Percentiles rank a stretch among this genome's conserved stretches.
Evolutionary conservation across 2,888 invertebrate species (phyloP).

Genomic region (Andrena bucephala): DNA sequence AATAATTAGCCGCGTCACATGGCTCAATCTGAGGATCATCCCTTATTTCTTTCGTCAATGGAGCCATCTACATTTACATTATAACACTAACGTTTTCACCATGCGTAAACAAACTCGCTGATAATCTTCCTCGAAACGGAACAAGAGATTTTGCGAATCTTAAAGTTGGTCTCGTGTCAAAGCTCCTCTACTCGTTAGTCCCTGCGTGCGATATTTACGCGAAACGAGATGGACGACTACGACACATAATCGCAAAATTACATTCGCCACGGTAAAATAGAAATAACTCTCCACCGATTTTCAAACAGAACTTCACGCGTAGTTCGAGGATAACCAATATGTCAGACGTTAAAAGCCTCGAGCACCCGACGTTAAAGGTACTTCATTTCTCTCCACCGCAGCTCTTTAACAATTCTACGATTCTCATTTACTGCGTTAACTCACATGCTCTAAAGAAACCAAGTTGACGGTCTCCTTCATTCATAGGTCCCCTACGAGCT

Average conservation of each 20-base stretch:
- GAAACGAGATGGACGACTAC: constrained; percentile 55
- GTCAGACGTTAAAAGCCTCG: constrained; percentile 97
- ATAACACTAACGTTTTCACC: constrained; percentile 58
- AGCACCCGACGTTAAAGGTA: constrained; percentile 98
- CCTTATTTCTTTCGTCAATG: constrained; percentile 53
- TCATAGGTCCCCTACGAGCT: constrained; percentile 97
- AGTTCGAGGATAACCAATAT: constrained; percentile 85
- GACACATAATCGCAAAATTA: constrained; percentile 35
- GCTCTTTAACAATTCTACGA: neutral
- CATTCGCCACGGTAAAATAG: constrained; percentile 30
- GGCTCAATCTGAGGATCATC: constrained; percentile 49
- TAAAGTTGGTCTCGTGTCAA: constrained; percentile 40
- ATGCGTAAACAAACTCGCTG: constrained; percentile 67
- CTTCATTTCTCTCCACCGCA: neutral
- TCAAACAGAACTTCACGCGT: constrained; percentile 23
- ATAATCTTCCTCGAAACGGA: constrained; percentile 56
- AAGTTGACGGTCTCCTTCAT: neutral
- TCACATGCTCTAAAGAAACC: too few relatives aligned
- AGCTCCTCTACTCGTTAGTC: constrained; percentile 8
- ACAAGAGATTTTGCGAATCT: constrained; percentile 30
- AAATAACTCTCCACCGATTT: constrained; percentile 31
- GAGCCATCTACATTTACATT: constrained; percentile 63
- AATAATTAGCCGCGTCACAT: constrained; percentile 16
- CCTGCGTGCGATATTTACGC: constrained; percentile 14
- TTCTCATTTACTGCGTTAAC: neutral